Conservation (phyloP, 2,113 vertebrate species). For the Prietella phreatophila region DNA sequence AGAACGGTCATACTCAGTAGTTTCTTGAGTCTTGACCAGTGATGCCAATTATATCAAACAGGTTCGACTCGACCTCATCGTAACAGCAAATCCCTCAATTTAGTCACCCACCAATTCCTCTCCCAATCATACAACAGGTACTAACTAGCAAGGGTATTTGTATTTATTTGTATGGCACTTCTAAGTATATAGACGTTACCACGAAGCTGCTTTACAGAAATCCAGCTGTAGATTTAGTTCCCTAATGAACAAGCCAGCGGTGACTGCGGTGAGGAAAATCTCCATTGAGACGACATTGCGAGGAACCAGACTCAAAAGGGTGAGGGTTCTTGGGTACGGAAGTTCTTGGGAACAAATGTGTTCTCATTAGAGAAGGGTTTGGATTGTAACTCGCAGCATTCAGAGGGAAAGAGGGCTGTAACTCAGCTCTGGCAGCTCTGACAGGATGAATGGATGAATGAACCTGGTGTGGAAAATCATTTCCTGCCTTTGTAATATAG, state of each 20-base stretch:
- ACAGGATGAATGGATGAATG: conserved; percentile 26
- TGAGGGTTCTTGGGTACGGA: background rate
- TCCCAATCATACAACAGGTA: background rate
- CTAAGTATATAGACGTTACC: no score
- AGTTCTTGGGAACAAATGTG: background rate
- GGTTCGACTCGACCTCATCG: background rate
- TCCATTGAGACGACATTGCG: background rate
- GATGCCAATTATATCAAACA: background rate
- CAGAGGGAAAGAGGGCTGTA: background rate
- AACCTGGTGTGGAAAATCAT: conserved; percentile 31
- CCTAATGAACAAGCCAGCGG: background rate
- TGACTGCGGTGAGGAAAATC: background rate
- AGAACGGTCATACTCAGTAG: background rate
- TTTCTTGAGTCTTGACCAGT: background rate
- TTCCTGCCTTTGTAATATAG: conserved; percentile 46
- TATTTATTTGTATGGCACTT: no score
- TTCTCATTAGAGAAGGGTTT: background rate
- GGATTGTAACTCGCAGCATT: background rate
- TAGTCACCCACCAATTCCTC: background rate
- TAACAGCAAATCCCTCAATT: background rate
- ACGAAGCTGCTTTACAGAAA: background rate
- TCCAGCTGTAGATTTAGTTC: background rate
- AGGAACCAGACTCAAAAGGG: background rate
- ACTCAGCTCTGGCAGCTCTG: conserved; percentile 5
- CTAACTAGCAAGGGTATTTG: background rate